A percentile compares a stretch with the other conserved stretches of the same genome.
phyloP scores from a whole-genome alignment of 2,113 vertebrate genomes.

The Synodontis membranacea region DNA sequence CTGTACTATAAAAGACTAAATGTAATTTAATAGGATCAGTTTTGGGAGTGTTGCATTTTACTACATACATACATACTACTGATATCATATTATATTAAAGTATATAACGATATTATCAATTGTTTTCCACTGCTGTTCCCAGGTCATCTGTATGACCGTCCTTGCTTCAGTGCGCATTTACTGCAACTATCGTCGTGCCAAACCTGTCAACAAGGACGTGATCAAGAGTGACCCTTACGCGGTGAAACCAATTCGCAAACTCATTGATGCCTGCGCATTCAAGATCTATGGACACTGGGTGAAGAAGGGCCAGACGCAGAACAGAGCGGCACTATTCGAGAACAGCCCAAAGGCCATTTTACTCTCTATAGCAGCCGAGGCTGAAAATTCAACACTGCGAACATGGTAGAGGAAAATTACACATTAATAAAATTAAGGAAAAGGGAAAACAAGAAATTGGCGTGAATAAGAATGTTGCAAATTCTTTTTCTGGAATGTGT shows the following conservation, averaged over 20 bases:
- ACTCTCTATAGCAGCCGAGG: slow-evolving; percentile 77
- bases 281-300: slow-evolving; percentile 98
- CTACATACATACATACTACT: no score
- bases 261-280: slow-evolving; percentile 94
- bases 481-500: not conserved
- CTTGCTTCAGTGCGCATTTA: slow-evolving; percentile 91
- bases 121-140: slow-evolving; percentile 25
- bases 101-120: not conserved
- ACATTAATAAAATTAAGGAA: not conserved
- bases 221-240: slow-evolving; percentile 89
- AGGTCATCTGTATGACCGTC: slow-evolving; percentile 92
- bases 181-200: slow-evolving; percentile 87
- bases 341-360: slow-evolving; percentile 93
- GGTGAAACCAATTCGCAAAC: slow-evolving; percentile 86
- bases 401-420: slow-evolving; percentile 57
- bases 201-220: slow-evolving; percentile 87
- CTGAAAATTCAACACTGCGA: slow-evolving; percentile 60
- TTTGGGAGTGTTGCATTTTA: not conserved
- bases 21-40: not conserved
- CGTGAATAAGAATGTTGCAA: not conserved
- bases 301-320: slow-evolving; percentile 96
- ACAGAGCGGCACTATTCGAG: slow-evolving; percentile 94
- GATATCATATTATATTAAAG: not conserved
- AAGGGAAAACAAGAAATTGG: not conserved
- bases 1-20: not conserved